Evolutionary conservation across 2,797 vertebrate genomes (phyloP), one percentile per base, ranked within the genome.

Genomic region (Acrossocheilus wenchowensis): DNA sequence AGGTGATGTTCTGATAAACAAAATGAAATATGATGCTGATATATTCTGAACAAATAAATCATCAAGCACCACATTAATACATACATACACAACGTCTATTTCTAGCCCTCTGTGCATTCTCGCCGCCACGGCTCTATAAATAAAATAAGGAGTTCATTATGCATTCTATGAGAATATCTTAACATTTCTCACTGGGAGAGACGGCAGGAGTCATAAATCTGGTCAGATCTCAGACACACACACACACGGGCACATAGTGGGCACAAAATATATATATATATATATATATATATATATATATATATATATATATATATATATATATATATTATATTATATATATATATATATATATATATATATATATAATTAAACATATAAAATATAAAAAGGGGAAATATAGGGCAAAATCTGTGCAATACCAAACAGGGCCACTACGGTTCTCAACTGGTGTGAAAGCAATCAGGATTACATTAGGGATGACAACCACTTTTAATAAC

Each of bases 61-160:
- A 73, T 60, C 71, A 74, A 30, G 6, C 26, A 11, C 54, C 43
- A 62, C 64, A 75, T 64, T n/a, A 77, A 26, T 66, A 77, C 39
- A 39, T 75, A 64, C 72, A 84, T 21, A 36, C 26, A 48, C 6
- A 43, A n/a, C 1, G 12, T 75, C 57, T 75, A 83, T 75, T 80
- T 80, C 60, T 48, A 41, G n/a, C 78, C 60, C n/a, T 48, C 60
- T 66, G 60, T 80, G 78, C 41, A 80, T 66, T 80, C 41, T 64
- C 14, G 60, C 41, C 10, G 17, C 17, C 60, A 30, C 3, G 15
- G 78, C 41, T 80, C n/a, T 80, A 80, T 80, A 45, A 80, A 80
- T 80, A 80, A 80, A 66, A 80, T 80, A 79, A 43, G 57, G 78
- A 64, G 21, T 48, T 80, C 41, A 80, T 80, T 48, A 80, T 66